These are phyloP conservation scores for Caiman crocodilus DNA, from an alignment of 2,797 vertebrate species.

Conservation along the genomic window DNA sequence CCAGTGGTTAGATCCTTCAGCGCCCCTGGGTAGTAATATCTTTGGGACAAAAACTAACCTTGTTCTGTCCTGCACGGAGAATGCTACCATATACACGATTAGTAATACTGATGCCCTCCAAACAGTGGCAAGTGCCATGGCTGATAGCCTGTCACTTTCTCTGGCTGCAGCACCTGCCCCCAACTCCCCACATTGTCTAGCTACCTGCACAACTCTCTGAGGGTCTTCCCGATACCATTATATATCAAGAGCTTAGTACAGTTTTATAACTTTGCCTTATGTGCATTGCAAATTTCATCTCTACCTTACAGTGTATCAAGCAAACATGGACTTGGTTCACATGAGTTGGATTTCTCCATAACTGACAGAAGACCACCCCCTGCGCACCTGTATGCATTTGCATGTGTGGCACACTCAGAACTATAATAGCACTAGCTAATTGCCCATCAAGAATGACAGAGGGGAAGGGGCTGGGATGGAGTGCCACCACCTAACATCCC, in stretches of 20 bases:
- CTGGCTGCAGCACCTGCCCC: too few species aligned
- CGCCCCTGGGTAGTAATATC: not conserved
- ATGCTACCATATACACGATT: not conserved
- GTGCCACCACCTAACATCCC: too few species aligned
- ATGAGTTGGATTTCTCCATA: not conserved
- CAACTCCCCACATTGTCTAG: too few species aligned
- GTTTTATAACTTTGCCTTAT: not conserved
- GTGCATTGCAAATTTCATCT: not conserved
- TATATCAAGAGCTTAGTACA: not conserved
- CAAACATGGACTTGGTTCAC: not conserved
- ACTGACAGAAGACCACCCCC: not conserved
- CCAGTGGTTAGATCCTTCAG: not conserved
- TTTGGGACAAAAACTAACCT: not conserved
- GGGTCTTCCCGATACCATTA: not conserved
- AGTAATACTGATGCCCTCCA: not conserved
- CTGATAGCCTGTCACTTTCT: too few species aligned
- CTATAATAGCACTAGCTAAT: not conserved
- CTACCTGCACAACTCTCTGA: too few species aligned
- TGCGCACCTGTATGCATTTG: slow-evolving; percentile 6
- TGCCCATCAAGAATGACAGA: too few species aligned
- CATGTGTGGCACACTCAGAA: not conserved
- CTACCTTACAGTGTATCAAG: not conserved
- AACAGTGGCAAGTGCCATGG: not conserved
- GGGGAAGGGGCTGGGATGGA: too few species aligned
- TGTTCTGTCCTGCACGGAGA: not conserved